phyloP scores from a whole-genome alignment of 1,140 invertebrate species.

The Oedothorax gibbosus region DNA sequence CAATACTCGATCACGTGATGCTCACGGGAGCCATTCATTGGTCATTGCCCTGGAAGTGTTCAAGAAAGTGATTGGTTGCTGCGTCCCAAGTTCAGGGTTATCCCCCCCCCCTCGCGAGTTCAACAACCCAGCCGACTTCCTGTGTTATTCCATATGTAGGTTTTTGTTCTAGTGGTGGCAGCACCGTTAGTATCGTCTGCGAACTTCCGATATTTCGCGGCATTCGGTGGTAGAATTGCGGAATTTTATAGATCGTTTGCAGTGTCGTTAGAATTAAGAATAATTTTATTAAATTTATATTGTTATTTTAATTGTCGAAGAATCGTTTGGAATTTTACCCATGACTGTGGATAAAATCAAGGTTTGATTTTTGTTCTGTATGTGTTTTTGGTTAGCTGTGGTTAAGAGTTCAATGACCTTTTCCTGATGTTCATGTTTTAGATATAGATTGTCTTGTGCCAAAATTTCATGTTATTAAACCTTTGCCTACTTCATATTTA shows the following conservation, averaged over 20 bases:
- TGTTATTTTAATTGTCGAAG: background rate
- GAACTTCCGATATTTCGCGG: conserved; percentile 23
- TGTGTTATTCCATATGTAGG: conserved; percentile 54
- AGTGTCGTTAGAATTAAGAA: background rate
- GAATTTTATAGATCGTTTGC: background rate
- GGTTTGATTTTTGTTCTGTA: conserved; percentile 14
- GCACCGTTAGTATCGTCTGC: conserved; percentile 12
- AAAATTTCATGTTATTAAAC: too few relatives aligned
- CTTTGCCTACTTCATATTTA: too few relatives aligned
- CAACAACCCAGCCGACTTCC: conserved; percentile 56
- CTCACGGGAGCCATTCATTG: conserved; percentile 51
- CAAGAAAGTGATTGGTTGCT: conserved; percentile 59
- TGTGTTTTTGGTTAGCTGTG: background rate
- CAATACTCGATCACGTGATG: conserved; percentile 18
- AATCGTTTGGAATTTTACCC: background rate
- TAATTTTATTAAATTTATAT: background rate
- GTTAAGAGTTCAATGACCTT: too few relatives aligned
- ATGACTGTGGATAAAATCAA: conserved; percentile 53
- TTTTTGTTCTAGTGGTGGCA: conserved; percentile 61
- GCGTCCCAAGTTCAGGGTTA: conserved; percentile 60
- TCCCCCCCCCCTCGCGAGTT: conserved; percentile 40
- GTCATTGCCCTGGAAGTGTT: conserved; percentile 58
- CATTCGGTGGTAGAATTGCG: background rate
- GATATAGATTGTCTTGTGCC: background rate
- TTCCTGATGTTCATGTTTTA: background rate